Evolutionary conservation across 2,113 vertebrate genomes (phyloP).

Genomic region (Microtus ochrogaster): DNA sequence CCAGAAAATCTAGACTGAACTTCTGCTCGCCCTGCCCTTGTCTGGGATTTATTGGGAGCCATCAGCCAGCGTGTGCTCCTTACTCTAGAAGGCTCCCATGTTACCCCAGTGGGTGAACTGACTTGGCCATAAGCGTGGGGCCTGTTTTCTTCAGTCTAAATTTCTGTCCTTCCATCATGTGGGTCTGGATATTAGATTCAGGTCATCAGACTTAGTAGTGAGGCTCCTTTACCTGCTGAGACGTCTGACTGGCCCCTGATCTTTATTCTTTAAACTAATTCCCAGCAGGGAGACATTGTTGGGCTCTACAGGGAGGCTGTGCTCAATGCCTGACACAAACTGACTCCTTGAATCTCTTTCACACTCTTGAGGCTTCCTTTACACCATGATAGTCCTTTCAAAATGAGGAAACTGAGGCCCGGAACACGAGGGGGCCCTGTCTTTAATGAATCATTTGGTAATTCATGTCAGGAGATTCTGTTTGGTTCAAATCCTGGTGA

Average conservation of each 20-base stretch:
- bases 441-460: background rate
- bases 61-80: background rate
- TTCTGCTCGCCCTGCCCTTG: background rate
- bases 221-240: background rate
- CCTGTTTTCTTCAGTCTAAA: background rate
- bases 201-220: too few species aligned
- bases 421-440: background rate
- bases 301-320: background rate
- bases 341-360: background rate
- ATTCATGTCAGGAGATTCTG: background rate
- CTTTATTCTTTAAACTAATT: background rate
- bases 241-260: background rate
- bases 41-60: background rate
- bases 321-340: background rate
- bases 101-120: background rate
- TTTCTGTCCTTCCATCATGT: background rate
- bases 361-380: background rate
- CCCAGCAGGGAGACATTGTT: too few species aligned
- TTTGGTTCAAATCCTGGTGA: background rate
- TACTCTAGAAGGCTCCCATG: too few species aligned
- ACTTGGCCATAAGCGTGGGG: accelerated
- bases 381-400: background rate
- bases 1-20: background rate
- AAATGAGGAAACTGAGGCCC: background rate
- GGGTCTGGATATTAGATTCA: background rate